phyloP scores from a whole-genome alignment of 2,113 vertebrate genomes.

The Eira barbara region DNA sequence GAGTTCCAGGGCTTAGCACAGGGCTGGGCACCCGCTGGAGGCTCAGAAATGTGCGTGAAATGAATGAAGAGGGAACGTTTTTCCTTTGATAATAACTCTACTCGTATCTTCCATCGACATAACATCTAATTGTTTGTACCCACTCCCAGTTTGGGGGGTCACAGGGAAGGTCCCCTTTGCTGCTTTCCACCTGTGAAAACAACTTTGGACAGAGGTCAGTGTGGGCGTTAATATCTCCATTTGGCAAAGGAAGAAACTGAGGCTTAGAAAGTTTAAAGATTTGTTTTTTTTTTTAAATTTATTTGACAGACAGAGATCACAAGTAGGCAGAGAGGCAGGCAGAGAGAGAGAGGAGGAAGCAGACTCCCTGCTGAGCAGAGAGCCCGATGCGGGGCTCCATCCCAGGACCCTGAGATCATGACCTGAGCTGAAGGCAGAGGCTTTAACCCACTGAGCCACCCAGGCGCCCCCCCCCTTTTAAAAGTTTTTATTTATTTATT shows the following conservation, averaged over 20 bases:
- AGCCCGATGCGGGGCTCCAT: too few relatives aligned
- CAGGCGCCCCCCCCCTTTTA: too few relatives aligned
- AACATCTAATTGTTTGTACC: background rate
- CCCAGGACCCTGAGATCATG: too few relatives aligned
- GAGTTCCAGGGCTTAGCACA: background rate
- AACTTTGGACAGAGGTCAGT: background rate
- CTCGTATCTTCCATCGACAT: background rate
- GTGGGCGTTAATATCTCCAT: background rate
- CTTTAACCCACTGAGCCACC: too few relatives aligned
- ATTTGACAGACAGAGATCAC: too few relatives aligned
- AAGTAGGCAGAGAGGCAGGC: too few relatives aligned
- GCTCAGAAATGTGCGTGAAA: background rate
- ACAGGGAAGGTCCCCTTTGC: background rate
- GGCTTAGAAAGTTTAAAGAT: background rate
- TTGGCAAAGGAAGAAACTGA: background rate
- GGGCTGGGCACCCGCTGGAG: background rate
- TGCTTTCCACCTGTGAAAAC: background rate
- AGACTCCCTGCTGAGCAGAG: too few relatives aligned
- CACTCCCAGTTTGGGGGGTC: background rate
- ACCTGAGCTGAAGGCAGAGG: too few relatives aligned
- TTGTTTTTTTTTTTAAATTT: too few relatives aligned
- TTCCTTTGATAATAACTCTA: background rate
- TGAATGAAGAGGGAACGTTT: background rate
- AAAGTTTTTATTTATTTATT: too few relatives aligned
- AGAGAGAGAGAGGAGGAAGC: too few relatives aligned